Conservation (phyloP, 2,888 invertebrate species). For the Poecilobothrus nobilitatus region DNA sequence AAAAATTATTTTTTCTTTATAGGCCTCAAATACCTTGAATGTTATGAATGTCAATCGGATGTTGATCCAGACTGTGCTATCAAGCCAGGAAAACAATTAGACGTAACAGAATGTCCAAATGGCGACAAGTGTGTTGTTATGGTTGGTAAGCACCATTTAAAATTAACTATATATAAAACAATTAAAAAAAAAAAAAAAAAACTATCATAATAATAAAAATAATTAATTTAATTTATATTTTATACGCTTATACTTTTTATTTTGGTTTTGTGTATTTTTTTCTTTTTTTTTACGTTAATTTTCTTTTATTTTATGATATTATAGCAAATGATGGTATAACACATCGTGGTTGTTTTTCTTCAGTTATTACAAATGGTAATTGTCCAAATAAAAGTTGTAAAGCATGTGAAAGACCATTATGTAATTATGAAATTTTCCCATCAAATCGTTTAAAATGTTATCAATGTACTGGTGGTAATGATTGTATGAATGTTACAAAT, state of each 20-base stretch:
- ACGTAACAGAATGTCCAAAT: constrained; percentile 31
- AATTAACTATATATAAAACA: neutral
- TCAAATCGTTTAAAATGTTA: constrained; percentile 31
- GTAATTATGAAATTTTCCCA: constrained; percentile 34
- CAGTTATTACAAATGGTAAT: constrained; percentile 26
- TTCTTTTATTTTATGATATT: neutral
- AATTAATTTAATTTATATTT: no score
- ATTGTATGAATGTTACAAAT: constrained; percentile 30
- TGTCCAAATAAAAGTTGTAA: constrained; percentile 30
- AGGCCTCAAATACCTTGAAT: constrained; percentile 26
- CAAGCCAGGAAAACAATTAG: constrained; percentile 34
- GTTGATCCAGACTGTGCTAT: constrained; percentile 33
- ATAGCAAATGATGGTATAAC: constrained; percentile 32
- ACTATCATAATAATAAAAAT: no score
- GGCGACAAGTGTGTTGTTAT: constrained; percentile 32
- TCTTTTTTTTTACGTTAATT: no score
- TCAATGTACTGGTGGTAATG: constrained; percentile 31
- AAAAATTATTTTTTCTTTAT: no score
- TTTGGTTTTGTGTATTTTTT: no score
- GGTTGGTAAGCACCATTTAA: constrained; percentile 24
- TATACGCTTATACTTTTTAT: no score
- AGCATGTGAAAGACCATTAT: constrained; percentile 31
- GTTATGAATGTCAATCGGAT: constrained; percentile 34
- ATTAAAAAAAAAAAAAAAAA: neutral
- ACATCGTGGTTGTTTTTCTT: constrained; percentile 32